Evolutionary conservation across 2,113 vertebrate genomes (phyloP).

Genomic region (Dipodomys stephensi): DNA sequence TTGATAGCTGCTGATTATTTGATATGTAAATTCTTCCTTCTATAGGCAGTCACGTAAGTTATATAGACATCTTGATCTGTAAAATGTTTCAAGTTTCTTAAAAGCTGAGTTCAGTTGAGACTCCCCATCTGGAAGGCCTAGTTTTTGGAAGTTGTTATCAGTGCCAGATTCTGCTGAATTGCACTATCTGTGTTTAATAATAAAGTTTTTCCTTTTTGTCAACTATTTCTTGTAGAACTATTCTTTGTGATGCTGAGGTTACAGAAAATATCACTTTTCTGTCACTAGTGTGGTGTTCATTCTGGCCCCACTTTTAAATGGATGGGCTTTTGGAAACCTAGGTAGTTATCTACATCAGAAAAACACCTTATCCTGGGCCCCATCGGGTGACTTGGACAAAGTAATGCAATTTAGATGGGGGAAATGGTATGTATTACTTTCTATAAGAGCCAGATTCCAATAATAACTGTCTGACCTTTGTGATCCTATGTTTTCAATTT

Average conservation of each 20-base stretch:
- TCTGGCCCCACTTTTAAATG: conserved; percentile 43
- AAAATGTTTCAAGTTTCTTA: conserved; percentile 42
- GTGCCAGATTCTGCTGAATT: conserved; percentile 57
- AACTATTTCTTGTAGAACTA: conserved; percentile 57
- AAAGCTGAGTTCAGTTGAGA: not conserved
- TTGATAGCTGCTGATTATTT: not conserved
- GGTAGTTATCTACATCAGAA: conserved; percentile 64
- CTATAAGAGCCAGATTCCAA: conserved; percentile 62
- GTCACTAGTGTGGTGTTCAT: conserved; percentile 66
- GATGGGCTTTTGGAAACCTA: conserved; percentile 69
- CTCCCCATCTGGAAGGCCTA: not conserved
- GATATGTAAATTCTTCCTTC: not conserved
- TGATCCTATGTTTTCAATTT: conserved; percentile 72
- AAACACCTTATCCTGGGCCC: conserved; percentile 44
- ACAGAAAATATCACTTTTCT: conserved; percentile 69
- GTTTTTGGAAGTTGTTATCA: conserved; percentile 41
- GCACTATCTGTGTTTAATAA: conserved; percentile 63
- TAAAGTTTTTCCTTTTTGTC: conserved; percentile 16
- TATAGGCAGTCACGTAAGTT: conserved; percentile 4
- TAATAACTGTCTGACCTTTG: conserved; percentile 59
- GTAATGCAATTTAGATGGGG: conserved; percentile 62
- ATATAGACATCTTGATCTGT: not conserved
- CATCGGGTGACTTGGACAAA: conserved; percentile 32
- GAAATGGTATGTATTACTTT: conserved; percentile 67
- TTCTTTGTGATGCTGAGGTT: conserved; percentile 67